Conservation (phyloP, 1,140 invertebrate species). For the Tyrophagus putrescentiae region DNA sequence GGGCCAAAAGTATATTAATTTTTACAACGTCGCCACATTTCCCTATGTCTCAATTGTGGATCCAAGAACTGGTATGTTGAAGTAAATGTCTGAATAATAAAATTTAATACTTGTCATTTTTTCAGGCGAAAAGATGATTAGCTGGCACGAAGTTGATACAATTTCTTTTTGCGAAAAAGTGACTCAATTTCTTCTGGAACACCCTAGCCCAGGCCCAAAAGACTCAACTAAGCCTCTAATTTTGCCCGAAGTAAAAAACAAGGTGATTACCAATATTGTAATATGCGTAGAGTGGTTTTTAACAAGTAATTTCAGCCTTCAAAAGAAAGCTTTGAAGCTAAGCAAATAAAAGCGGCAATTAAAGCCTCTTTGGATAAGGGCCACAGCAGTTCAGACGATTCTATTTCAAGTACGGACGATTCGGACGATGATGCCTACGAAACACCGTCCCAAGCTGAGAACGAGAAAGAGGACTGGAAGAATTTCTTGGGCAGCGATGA, state of each 20-base stretch:
- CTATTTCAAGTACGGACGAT: conserved; percentile 35
- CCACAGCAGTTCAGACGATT: conserved; percentile 25
- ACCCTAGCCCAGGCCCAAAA: conserved; percentile 27
- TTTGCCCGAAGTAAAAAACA: neutral
- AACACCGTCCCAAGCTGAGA: neutral
- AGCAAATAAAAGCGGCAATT: conserved; percentile 38
- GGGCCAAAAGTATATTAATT: conserved; percentile 50
- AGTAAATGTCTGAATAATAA: conserved; percentile 15
- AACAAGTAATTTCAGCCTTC: neutral
- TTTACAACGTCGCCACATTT: conserved; percentile 50
- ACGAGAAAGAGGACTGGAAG: conserved; percentile 26
- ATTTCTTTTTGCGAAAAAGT: conserved; percentile 38
- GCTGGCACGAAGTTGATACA: conserved; percentile 40
- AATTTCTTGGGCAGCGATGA: conserved; percentile 27
- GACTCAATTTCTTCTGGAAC: conserved; percentile 31
- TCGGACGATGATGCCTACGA: conserved; percentile 29
- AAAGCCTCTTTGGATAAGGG: conserved; percentile 33
- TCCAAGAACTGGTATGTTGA: conserved; percentile 48
- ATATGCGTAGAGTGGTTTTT: neutral
- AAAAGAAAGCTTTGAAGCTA: conserved; percentile 31
- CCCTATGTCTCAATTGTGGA: conserved; percentile 59
- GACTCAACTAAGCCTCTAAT: neutral
- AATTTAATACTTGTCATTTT: neutral
- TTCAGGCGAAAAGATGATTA: conserved; percentile 41
- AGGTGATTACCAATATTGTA: neutral